phyloP scores from a whole-genome alignment of 2,888 invertebrate genomes.

The Sicus ferrugineus region DNA sequence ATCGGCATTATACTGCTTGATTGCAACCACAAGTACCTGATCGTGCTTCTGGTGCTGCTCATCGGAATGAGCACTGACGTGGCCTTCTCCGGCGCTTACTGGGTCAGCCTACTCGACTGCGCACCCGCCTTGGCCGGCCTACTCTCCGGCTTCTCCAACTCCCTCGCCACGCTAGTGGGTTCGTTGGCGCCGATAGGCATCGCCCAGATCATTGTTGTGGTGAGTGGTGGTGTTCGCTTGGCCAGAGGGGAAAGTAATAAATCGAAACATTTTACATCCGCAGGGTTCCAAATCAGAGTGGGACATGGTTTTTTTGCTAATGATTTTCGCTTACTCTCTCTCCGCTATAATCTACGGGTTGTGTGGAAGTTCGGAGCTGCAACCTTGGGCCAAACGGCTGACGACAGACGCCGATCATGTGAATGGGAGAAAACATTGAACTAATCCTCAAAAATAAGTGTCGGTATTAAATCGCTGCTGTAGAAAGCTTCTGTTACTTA shows the following conservation, averaged over 20 bases:
- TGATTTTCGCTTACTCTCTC: slow-evolving; percentile 57
- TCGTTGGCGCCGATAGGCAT: slow-evolving; percentile 62
- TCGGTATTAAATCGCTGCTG: too few relatives aligned
- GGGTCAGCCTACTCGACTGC: slow-evolving; percentile 64
- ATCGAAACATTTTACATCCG: slow-evolving; percentile 39
- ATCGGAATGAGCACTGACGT: slow-evolving; percentile 60
- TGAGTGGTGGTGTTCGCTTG: slow-evolving; percentile 31
- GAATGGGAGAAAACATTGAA: too few relatives aligned
- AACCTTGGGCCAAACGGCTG: slow-evolving; percentile 59
- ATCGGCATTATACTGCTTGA: slow-evolving; percentile 54
- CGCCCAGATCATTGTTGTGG: slow-evolving; percentile 53
- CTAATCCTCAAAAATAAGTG: too few relatives aligned
- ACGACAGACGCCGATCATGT: slow-evolving; percentile 14
- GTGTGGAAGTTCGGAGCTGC: slow-evolving; percentile 63
- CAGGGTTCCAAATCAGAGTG: slow-evolving; percentile 64
- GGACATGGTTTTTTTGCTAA: slow-evolving; percentile 61
- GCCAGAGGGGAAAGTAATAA: background rate
- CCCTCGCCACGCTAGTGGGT: slow-evolving; percentile 63
- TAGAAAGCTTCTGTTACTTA: too few relatives aligned
- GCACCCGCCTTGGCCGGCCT: slow-evolving; percentile 65
- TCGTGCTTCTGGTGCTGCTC: slow-evolving; percentile 56
- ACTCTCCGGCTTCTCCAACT: slow-evolving; percentile 65
- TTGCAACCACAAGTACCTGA: slow-evolving; percentile 55
- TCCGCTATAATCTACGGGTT: slow-evolving; percentile 60
- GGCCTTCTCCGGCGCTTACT: slow-evolving; percentile 64